These are phyloP conservation scores for Esperia sulphurella DNA, from an alignment of 2,888 invertebrate species.

Conservation along the genomic window DNA sequence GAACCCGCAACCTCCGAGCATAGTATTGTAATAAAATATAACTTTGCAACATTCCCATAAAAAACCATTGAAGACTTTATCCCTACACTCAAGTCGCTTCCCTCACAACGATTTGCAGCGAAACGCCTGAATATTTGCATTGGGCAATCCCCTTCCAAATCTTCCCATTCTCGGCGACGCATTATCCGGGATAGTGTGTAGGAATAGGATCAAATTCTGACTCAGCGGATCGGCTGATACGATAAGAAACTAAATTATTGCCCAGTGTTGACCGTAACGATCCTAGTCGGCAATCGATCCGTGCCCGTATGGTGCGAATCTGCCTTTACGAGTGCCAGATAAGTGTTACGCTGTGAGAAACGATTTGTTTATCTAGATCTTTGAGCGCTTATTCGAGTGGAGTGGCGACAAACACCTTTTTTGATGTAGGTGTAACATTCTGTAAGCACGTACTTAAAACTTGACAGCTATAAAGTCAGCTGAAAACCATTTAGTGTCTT, in stretches of 20 bases:
- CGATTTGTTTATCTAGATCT: conserved; percentile 17
- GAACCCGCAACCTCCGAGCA: too few species aligned
- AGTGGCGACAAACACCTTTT: neutral
- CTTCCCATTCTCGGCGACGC: conserved; percentile 15
- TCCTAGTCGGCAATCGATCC: conserved; percentile 28
- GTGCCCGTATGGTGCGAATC: conserved; percentile 33
- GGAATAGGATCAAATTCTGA: conserved; percentile 42
- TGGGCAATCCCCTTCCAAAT: conserved; percentile 10
- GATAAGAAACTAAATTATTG: conserved; percentile 71
- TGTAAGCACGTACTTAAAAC: neutral
- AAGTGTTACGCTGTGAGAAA: conserved; percentile 16
- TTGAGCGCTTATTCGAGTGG: neutral
- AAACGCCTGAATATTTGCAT: conserved; percentile 35
- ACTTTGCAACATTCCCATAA: neutral
- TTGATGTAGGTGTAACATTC: too few species aligned
- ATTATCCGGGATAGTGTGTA: conserved; percentile 21
- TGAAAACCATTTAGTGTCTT: too few species aligned
- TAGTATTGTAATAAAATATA: neutral
- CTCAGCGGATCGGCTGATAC: conserved; percentile 53
- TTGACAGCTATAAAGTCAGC: neutral
- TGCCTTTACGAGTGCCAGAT: conserved; percentile 19
- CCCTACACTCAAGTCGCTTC: neutral
- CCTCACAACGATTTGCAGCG: conserved; percentile 3
- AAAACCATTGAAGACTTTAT: neutral
- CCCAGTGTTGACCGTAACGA: conserved; percentile 49